Conservation (phyloP, 2,797 vertebrate species). For the Bovichtus variegatus region DNA sequence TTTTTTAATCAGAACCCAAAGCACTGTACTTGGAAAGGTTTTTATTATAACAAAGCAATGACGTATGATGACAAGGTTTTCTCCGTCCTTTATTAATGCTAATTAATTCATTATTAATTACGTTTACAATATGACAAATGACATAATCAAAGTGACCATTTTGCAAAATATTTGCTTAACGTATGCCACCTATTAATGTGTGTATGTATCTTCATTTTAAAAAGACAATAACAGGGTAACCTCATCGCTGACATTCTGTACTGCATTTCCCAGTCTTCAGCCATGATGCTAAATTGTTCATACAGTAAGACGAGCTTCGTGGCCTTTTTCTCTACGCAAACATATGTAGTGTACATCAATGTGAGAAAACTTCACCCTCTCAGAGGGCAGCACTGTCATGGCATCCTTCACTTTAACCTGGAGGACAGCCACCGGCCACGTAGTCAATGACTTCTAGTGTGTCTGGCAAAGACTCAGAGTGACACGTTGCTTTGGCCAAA, state of each 20-base stretch:
- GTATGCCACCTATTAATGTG: neutral
- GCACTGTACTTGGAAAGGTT: too few relatives aligned
- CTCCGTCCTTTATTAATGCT: neutral
- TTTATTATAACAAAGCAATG: neutral
- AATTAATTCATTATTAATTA: too few relatives aligned
- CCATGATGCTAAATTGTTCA: neutral
- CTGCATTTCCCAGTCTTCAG: neutral
- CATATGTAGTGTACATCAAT: conserved; percentile 3
- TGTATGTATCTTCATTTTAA: neutral
- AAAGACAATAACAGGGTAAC: neutral
- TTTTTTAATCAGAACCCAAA: too few relatives aligned
- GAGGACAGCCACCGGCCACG: conserved; percentile 36
- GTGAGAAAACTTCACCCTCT: conserved; percentile 1
- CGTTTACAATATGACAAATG: neutral
- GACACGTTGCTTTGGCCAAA: conserved; percentile 36
- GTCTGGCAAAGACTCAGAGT: conserved; percentile 40
- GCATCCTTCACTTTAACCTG: conserved; percentile 27
- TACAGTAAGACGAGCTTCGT: neutral
- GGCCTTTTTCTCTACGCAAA: neutral
- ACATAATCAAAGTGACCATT: neutral
- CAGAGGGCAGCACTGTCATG: neutral
- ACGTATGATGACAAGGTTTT: conserved; percentile 9
- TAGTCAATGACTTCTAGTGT: conserved; percentile 28
- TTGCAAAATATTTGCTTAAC: neutral
- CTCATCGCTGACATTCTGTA: neutral